Conservation (phyloP, 2,797 vertebrate species). For the Coracias cyanogaster region DNA sequence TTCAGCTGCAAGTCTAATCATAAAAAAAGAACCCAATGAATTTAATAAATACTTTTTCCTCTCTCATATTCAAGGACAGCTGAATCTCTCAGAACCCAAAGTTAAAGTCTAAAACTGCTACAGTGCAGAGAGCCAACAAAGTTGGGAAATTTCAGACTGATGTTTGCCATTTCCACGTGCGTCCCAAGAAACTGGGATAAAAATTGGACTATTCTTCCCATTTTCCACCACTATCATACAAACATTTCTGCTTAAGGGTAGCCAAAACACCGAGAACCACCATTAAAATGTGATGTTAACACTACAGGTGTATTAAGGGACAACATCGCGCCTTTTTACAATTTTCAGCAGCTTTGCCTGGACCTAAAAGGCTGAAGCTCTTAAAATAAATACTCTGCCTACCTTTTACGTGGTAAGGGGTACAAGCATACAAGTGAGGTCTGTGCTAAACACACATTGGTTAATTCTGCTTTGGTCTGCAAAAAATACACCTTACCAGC, state of each 20-base stretch:
- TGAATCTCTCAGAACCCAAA: neutral
- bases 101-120: neutral
- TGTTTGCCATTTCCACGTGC: neutral
- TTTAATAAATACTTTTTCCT: neutral
- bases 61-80: neutral
- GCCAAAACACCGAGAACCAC: neutral
- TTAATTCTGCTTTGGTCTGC: neutral
- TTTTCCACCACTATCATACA: neutral
- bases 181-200: neutral
- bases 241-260: neutral
- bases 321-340: neutral
- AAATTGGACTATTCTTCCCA: neutral
- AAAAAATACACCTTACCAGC: neutral
- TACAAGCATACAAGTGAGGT: rapidly evolving
- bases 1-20: neutral
- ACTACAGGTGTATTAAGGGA: rapidly evolving
- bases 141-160: neutral
- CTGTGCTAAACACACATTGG: rapidly evolving
- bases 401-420: neutral
- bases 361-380: neutral
- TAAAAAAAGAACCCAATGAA: neutral
- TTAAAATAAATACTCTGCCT: neutral
- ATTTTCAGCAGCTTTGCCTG: neutral
- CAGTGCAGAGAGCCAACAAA: neutral
- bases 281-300: neutral